Evolutionary conservation across 2,113 vertebrate genomes (phyloP).

Genomic region (Colossoma macropomum): DNA sequence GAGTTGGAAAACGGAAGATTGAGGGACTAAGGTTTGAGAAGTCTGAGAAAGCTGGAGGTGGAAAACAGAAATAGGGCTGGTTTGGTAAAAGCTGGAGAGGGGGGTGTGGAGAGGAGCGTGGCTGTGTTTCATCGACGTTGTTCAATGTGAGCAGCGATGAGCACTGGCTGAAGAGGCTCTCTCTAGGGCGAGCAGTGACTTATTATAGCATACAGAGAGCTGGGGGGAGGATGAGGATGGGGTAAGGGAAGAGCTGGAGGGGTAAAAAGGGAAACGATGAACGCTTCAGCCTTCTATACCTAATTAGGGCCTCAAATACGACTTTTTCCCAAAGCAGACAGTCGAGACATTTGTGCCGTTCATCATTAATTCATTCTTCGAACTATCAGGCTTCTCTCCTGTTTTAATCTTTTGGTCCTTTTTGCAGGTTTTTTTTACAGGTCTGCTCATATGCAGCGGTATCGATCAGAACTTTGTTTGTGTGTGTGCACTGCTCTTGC

Average conservation of each 20-base stretch:
- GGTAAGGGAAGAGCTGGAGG: conserved; percentile 53
- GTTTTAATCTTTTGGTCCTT: conserved; percentile 61
- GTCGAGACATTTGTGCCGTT: not conserved
- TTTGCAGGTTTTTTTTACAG: not conserved
- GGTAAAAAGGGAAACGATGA: conserved; percentile 63
- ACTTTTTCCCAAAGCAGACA: conserved; percentile 41
- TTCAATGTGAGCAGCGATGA: conserved; percentile 57
- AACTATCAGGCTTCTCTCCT: conserved; percentile 56
- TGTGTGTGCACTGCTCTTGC: conserved; percentile 63
- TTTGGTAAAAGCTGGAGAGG: conserved; percentile 52
- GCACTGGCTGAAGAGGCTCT: conserved; percentile 54
- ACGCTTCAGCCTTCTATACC: conserved; percentile 63
- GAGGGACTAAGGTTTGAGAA: conserved; percentile 66
- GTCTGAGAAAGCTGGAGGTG: conserved; percentile 70
- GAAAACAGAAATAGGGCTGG: conserved; percentile 48
- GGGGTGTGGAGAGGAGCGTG: conserved; percentile 4
- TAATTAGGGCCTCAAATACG: conserved; percentile 61
- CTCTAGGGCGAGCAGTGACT: conserved; percentile 75
- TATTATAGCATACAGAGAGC: conserved; percentile 65
- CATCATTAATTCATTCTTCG: conserved; percentile 30
- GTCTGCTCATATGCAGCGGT: conserved; percentile 1
- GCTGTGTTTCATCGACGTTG: conserved; percentile 48
- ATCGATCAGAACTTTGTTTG: conserved; percentile 48
- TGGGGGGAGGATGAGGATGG: conserved; percentile 48
- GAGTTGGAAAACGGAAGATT: not conserved